Evolutionary conservation across 2,888 invertebrate species (phyloP).

Genomic region (Patella ulyssiponensis): DNA sequence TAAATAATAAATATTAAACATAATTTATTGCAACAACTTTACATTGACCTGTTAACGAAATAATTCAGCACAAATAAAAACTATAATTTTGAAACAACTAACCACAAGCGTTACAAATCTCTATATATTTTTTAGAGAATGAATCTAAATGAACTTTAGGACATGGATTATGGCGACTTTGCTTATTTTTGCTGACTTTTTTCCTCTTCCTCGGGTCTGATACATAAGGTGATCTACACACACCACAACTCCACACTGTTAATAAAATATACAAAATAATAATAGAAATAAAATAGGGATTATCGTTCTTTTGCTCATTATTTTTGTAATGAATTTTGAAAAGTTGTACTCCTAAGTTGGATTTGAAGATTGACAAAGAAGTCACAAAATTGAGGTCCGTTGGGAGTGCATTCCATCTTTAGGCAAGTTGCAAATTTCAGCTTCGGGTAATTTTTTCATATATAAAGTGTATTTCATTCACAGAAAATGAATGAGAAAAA

Average conservation of each 20-base stretch:
- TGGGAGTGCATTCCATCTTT: too few relatives aligned
- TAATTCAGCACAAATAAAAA: neutral
- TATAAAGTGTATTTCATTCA: too few relatives aligned
- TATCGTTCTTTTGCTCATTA: too few relatives aligned
- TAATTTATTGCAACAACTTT: neutral
- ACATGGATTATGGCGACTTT: conserved; percentile 47
- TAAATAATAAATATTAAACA: neutral
- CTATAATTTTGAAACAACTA: conserved; percentile 29
- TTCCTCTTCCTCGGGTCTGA: conserved; percentile 45
- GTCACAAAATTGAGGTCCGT: too few relatives aligned
- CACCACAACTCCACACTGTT: conserved; percentile 42
- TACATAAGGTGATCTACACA: conserved; percentile 61
- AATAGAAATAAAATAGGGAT: too few relatives aligned
- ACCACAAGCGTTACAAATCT: conserved; percentile 62
- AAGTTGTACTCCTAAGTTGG: too few relatives aligned
- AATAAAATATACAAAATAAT: too few relatives aligned
- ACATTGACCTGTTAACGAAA: neutral
- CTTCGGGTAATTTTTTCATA: too few relatives aligned
- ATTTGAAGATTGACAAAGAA: too few relatives aligned
- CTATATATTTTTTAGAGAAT: conserved; percentile 43
- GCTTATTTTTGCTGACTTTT: conserved; percentile 40
- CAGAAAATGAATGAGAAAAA: too few relatives aligned
- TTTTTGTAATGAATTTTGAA: too few relatives aligned
- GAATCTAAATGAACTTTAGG: conserved; percentile 50
- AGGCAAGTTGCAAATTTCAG: too few relatives aligned